Evolutionary conservation across 2,797 vertebrate genomes (phyloP), one percentile per base, ranked within the genome.

Genomic region (Agapornis canus): DNA sequence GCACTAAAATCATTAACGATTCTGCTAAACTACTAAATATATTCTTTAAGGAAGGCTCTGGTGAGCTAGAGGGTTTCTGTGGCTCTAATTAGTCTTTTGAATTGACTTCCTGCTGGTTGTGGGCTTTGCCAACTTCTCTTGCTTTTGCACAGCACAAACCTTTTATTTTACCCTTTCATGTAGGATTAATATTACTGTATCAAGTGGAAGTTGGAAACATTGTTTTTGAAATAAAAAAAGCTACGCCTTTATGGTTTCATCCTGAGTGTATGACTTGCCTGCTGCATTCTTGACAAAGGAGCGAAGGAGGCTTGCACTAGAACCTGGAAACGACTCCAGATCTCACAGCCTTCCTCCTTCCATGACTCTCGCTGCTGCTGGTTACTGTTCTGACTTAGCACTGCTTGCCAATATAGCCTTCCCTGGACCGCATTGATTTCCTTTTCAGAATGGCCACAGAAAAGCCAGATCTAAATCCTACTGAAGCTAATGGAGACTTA

Each of bases 1-100:
- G 54, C 82, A 90, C 92, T 97, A 96, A 96, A 94, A 94, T 76
- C 91, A 77, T 94, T 96, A 86, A 66, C 23, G 11, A 49, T 82
- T 83, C 80, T 85, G 23, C 48, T 89, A 81, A 90, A 79, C 89
- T 91, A 95, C 96, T 96, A 94, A 96, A 86, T 70, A 86, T 86
- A 39, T 13, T 96, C 93, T 82, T 92, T 43, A 84, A 85, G 61
- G 78, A 71, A 65, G 26, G 49, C 47, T 86, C 61, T 70, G 51
- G 64, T 57, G 85, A 86, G 45, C 80, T 80, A 16, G 60, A 90
- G 65, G 68, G 81, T 88, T 95, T 95, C 76, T 87, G 31, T 78
- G 75, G 37, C 80, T 95, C 92, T 93, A 61, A 95, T 96, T 94
- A 96, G 14, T 93, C 78, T 83, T 82, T 92, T 95, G 84, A 71